Conservation (phyloP, 2,797 vertebrate genomes). For the Salarias fasciatus region DNA sequence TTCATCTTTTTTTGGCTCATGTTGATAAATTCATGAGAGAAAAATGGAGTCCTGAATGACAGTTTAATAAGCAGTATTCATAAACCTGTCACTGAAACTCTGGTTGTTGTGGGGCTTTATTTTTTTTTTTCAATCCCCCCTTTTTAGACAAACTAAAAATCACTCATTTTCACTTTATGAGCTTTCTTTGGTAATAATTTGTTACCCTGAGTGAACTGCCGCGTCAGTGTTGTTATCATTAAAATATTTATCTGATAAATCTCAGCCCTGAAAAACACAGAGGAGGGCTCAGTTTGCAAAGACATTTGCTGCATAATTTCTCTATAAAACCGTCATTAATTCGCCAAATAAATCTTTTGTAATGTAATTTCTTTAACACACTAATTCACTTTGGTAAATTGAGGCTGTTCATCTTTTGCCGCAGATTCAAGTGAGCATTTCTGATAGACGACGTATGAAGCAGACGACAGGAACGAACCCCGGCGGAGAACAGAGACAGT, state of each 20-base stretch:
- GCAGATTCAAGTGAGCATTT: background rate
- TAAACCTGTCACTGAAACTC: too few species aligned
- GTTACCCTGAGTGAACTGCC: background rate
- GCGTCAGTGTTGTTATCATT: background rate
- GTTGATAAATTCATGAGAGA: too few species aligned
- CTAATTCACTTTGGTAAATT: background rate
- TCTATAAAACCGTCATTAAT: background rate
- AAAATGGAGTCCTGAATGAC: too few species aligned
- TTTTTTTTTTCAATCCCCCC: too few species aligned
- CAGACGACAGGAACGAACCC: background rate
- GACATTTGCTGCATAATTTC: background rate
- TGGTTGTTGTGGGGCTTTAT: too few species aligned
- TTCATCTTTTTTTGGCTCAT: too few species aligned
- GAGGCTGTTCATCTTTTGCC: background rate
- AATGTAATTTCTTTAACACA: background rate
- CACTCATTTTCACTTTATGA: too few species aligned
- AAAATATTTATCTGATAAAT: background rate
- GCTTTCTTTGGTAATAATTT: too few species aligned
- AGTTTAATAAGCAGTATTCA: too few species aligned
- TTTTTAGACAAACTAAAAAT: too few species aligned
- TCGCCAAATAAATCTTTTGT: background rate
- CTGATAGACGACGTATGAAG: conserved; percentile 2
- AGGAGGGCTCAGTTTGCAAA: background rate
- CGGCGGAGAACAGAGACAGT: conserved; percentile 21
- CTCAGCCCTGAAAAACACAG: background rate